Percentiles rank a stretch among this genome's conserved stretches.
phyloP scores from a whole-genome alignment of 2,888 invertebrate genomes.

The Baccha elongata region DNA sequence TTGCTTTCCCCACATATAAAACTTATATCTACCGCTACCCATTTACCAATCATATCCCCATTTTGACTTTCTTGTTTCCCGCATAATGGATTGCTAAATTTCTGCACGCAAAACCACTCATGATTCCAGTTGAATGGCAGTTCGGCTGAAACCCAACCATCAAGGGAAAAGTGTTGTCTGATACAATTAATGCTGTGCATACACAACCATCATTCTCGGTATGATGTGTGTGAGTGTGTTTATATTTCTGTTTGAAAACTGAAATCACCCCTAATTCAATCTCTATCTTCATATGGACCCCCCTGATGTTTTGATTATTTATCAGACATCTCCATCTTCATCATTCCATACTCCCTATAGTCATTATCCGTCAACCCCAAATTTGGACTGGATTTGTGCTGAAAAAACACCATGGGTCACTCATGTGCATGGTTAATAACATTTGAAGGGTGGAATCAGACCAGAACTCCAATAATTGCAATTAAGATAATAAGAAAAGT shows the following conservation, averaged over 20 bases:
- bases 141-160: constrained; percentile 42
- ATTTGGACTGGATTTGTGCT: constrained; percentile 24
- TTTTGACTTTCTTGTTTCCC: constrained; percentile 2
- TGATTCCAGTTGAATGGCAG: constrained; percentile 56
- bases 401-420: constrained; percentile 10
- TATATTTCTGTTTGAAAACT: constrained; percentile 20
- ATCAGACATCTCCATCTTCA: constrained; percentile 50
- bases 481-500: constrained; percentile 73
- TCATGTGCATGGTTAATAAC: constrained; percentile 46
- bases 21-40: background rate
- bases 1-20: background rate
- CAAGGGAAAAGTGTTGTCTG: constrained; percentile 63
- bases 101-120: constrained; percentile 62
- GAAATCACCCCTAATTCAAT: constrained; percentile 66
- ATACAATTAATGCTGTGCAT: constrained; percentile 63
- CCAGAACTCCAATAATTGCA: constrained; percentile 48
- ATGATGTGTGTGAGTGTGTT: constrained; percentile 12
- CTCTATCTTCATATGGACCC: constrained; percentile 11
- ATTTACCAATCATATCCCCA: too few species aligned
- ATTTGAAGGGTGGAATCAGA: constrained; percentile 48
- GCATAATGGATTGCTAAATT: constrained; percentile 33
- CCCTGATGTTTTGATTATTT: constrained; percentile 52
- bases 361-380: constrained; percentile 32
- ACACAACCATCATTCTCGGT: constrained; percentile 6
- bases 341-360: constrained; percentile 6